Conservation (phyloP, 2,113 vertebrate species). For the Halichoerus grypus region DNA sequence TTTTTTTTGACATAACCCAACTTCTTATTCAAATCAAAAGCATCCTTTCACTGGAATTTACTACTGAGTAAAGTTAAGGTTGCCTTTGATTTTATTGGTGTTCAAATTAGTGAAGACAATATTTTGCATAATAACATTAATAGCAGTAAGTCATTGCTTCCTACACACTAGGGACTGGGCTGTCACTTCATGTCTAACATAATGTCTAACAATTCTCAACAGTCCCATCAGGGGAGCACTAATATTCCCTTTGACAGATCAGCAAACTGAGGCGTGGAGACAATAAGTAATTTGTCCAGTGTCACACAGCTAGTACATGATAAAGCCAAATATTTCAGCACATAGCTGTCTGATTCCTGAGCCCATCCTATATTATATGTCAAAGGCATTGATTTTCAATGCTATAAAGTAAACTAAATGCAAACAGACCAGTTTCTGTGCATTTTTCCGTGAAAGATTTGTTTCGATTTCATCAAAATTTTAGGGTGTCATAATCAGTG, state of each 20-base stretch:
- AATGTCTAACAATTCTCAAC: background rate
- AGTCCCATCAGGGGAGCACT: background rate
- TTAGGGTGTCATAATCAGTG: background rate
- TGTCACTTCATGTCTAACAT: background rate
- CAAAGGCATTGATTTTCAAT: constrained; percentile 37
- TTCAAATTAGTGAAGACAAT: constrained; percentile 24
- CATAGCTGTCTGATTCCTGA: background rate
- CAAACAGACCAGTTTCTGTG: background rate
- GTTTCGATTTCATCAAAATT: constrained; percentile 15
- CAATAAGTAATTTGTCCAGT: background rate
- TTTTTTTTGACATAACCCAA: background rate
- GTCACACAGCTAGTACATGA: background rate
- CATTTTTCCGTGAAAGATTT: constrained; percentile 20
- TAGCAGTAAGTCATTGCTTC: background rate
- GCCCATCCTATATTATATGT: background rate
- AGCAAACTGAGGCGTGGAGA: background rate
- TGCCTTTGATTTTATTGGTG: constrained; percentile 11
- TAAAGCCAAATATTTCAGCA: constrained; percentile 22
- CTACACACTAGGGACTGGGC: background rate
- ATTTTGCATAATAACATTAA: constrained; percentile 28
- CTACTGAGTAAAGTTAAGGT: background rate
- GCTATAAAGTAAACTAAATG: background rate
- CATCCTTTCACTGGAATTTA: background rate
- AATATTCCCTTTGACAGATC: background rate
- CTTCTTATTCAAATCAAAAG: constrained; percentile 18